Evolutionary conservation across 2,888 invertebrate species (phyloP), one percentile per base, ranked within the genome.

Genomic region (Plagodis dolabraria): DNA sequence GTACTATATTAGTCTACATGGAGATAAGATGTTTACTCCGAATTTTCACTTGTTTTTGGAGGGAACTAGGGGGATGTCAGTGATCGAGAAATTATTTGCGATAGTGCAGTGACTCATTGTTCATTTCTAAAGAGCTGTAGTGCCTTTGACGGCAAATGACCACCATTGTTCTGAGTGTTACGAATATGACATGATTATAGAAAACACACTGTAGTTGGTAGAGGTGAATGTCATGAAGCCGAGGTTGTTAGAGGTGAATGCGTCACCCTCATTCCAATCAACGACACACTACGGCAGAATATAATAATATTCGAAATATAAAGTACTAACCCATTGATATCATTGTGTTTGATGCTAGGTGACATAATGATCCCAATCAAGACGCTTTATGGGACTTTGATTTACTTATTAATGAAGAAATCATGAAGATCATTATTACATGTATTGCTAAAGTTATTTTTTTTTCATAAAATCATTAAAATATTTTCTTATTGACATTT

Each of bases 101-200:
- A 96, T 97, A 80, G 98, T 98, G 76, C 95, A 96, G 59, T 97
- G 97, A 96, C 94, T 98, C 57, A 98, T 98, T 67, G 97, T 98
- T 4, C 99, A 99, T 86, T 98, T 98, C 0, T 86, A 99, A 65
- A 97, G 98, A 89, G 97, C 99, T 5, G 98, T 99, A 1, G 96
- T 98, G 0, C 98, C 98, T 0, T 97, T 98, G 6, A 98, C 99
- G 95, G 97, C 98, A 0, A 98, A 97, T 73, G 99, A 99, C 88
- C 93, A 97, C 42, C 98, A 98, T 82, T 98, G 98, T 80, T 98
- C 97, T 77, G 98, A 98, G 86, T 98, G 98, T 77, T 99, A 99
- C 76, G 99, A 99, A 51, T 99, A 98, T 79, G 99, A 99, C 79
- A 98, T 99, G 48, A 99, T 99, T 69, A 98, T 99, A 70, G 99